Conservation (phyloP, 2,113 vertebrate genomes). For the Bos indicus region DNA sequence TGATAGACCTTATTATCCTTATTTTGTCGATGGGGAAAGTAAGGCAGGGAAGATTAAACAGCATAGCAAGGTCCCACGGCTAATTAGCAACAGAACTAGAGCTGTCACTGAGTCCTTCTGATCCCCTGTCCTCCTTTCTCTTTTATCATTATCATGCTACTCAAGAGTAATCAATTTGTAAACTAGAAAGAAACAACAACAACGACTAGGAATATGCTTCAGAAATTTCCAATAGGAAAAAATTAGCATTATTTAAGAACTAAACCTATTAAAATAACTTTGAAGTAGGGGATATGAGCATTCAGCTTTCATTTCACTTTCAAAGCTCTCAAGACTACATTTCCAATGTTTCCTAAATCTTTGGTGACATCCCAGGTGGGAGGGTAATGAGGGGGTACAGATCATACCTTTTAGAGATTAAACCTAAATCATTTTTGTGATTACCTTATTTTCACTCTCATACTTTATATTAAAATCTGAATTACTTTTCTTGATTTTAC, state of each 20-base stretch:
- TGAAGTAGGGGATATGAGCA: not conserved
- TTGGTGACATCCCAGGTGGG: not conserved
- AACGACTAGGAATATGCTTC: not conserved
- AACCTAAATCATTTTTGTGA: not conserved
- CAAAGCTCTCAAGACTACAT: not conserved
- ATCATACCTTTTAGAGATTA: not conserved
- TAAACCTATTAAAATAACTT: conserved; percentile 28
- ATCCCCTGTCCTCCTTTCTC: not conserved
- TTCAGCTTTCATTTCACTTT: conserved; percentile 15
- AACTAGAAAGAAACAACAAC: conserved; percentile 24
- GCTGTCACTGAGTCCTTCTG: not conserved
- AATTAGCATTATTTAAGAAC: conserved; percentile 15
- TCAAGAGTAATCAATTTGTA: conserved; percentile 2
- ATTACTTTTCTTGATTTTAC: conserved; percentile 26
- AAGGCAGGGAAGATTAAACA: not conserved
- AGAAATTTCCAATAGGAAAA: conserved; percentile 29
- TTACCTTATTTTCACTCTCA: not conserved
- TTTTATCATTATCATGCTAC: conserved; percentile 10
- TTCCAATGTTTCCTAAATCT: not conserved
- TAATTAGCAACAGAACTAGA: conserved; percentile 28
- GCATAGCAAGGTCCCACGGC: not conserved
- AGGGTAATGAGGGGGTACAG: not conserved
- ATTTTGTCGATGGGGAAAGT: conserved; percentile 18
- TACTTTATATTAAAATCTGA: conserved; percentile 13
- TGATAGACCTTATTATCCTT: not conserved